Conservation (phyloP, 2,888 invertebrate genomes). For the Isotomurus palustris region DNA sequence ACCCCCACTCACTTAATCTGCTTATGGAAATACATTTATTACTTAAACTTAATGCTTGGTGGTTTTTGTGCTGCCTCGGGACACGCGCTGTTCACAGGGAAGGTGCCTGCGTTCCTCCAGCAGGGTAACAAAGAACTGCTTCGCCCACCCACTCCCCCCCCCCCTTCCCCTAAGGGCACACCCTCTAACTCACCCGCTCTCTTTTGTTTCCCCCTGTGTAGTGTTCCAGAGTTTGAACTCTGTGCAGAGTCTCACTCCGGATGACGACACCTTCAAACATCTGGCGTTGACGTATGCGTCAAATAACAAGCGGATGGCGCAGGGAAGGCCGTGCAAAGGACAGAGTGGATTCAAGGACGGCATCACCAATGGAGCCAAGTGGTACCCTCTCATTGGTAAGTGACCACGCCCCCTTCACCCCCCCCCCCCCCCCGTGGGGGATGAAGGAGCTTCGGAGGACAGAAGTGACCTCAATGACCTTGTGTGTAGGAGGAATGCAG, state of each 20-base stretch:
- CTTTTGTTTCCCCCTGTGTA: too few species aligned
- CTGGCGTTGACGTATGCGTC: slow-evolving; percentile 77
- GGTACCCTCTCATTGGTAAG: slow-evolving; percentile 79
- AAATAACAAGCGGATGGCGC: slow-evolving; percentile 83
- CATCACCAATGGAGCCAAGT: slow-evolving; percentile 90
- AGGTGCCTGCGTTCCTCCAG: slow-evolving; percentile 24
- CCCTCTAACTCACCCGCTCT: slow-evolving; percentile 1
- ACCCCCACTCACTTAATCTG: not conserved
- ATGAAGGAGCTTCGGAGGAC: not conserved
- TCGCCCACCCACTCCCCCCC: not conserved
- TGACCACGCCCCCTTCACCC: slow-evolving; percentile 21
- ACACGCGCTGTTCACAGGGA: slow-evolving; percentile 27
- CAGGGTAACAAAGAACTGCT: slow-evolving; percentile 14
- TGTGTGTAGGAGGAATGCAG: slow-evolving; percentile 74
- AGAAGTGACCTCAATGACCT: not conserved
- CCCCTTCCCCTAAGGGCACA: not conserved
- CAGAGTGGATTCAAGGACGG: slow-evolving; percentile 76
- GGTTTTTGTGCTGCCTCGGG: slow-evolving; percentile 2
- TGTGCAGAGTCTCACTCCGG: slow-evolving; percentile 77
- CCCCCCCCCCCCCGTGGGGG: not conserved
- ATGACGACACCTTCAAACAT: slow-evolving; percentile 87
- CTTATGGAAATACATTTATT: too few species aligned
- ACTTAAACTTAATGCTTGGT: too few species aligned
- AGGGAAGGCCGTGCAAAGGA: slow-evolving; percentile 75
- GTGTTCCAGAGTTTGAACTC: slow-evolving; percentile 82